A percentile compares a stretch with the other conserved stretches of the same genome.
Evolutionary conservation across 1,140 invertebrate species (phyloP).

Genomic region (Trichogramma pretiosum): DNA sequence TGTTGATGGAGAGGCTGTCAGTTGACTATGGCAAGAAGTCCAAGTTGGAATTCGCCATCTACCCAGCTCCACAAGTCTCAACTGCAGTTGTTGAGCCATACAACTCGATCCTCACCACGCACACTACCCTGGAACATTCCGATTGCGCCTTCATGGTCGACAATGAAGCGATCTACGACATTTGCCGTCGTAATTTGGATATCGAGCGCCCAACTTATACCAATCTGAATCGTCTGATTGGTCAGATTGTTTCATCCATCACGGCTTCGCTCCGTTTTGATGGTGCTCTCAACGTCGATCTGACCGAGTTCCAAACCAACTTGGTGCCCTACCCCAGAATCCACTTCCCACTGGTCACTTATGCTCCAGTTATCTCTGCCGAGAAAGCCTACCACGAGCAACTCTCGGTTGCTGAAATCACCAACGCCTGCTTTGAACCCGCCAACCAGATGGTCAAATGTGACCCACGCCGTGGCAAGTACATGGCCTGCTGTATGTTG

Average conservation of each 20-base stretch:
- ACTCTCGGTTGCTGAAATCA: constrained; percentile 52
- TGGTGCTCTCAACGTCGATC: constrained; percentile 29
- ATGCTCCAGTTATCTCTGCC: constrained; percentile 51
- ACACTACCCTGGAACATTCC: constrained; percentile 63
- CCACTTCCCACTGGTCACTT: constrained; percentile 55
- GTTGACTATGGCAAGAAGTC: constrained; percentile 62
- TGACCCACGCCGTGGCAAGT: constrained; percentile 62
- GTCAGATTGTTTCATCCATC: constrained; percentile 56
- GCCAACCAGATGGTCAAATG: constrained; percentile 59
- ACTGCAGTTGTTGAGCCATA: constrained; percentile 67
- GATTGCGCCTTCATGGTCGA: constrained; percentile 63
- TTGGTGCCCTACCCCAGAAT: constrained; percentile 53
- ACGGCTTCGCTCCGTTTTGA: constrained; percentile 47
- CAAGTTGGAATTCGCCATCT: constrained; percentile 60
- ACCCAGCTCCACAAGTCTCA: constrained; percentile 65
- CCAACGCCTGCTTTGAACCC: constrained; percentile 62
- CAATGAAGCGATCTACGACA: constrained; percentile 65
- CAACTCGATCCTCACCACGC: constrained; percentile 47
- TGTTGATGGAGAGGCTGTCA: constrained; percentile 59
- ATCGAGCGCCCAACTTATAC: constrained; percentile 59
- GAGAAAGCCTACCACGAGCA: constrained; percentile 52
- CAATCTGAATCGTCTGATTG: constrained; percentile 55
- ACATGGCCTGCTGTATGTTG: constrained; percentile 61
- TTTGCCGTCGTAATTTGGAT: constrained; percentile 53
- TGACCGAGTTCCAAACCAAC: constrained; percentile 59